A percentile compares a stretch with the other conserved stretches of the same genome.
Conservation (phyloP, 1,140 invertebrate genomes). For the Orius insidiosus region DNA sequence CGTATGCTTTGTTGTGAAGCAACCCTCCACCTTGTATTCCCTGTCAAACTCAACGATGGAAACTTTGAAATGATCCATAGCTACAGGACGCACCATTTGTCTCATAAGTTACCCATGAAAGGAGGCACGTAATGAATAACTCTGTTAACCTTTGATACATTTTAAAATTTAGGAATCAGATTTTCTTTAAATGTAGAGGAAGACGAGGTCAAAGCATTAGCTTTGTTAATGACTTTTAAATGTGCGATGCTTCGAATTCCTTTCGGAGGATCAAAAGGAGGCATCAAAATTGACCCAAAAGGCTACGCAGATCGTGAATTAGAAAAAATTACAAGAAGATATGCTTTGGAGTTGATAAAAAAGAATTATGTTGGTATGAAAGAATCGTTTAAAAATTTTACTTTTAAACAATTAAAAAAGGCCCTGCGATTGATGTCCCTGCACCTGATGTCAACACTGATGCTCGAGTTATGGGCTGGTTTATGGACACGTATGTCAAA, state of each 20-base stretch:
- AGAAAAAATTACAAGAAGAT: constrained; percentile 72
- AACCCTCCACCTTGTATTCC: constrained; percentile 60
- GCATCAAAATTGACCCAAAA: constrained; percentile 67
- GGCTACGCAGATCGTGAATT: constrained; percentile 60
- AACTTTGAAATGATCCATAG: constrained; percentile 61
- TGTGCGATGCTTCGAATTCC: constrained; percentile 67
- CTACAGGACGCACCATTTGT: constrained; percentile 69
- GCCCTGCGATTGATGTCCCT: constrained; percentile 67
- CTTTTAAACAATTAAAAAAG: constrained; percentile 22
- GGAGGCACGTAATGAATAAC: constrained; percentile 35
- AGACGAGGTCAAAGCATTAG: constrained; percentile 67
- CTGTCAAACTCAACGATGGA: constrained; percentile 56
- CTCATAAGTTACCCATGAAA: constrained; percentile 63
- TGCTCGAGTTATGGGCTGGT: constrained; percentile 68
- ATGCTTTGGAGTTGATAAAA: constrained; percentile 70
- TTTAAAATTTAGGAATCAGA: constrained; percentile 37
- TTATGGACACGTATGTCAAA: constrained; percentile 65
- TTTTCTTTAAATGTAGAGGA: constrained; percentile 50
- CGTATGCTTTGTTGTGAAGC: constrained; percentile 34
- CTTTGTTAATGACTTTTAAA: constrained; percentile 72
- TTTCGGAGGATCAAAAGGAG: constrained; percentile 67
- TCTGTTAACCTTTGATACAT: not conserved
- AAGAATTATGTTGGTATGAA: constrained; percentile 59
- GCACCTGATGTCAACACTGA: constrained; percentile 72
- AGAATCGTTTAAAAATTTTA: not conserved